A percentile compares a stretch with the other conserved stretches of the same genome.
These are phyloP conservation scores for Athalia rosae DNA, from an alignment of 2,888 invertebrate genomes.

Conservation along the genomic window DNA sequence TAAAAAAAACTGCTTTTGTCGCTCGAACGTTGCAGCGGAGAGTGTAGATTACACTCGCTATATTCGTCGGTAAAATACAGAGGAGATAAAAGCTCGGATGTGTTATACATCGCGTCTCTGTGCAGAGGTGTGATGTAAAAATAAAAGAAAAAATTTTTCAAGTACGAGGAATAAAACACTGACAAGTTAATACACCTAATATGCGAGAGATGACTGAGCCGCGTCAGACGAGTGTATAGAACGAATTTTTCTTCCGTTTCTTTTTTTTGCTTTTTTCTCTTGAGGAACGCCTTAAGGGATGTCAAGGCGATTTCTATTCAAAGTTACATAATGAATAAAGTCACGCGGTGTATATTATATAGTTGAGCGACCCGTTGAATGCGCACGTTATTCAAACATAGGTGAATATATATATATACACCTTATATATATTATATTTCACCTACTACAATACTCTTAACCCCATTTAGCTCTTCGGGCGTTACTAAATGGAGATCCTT, in stretches of 20 bases:
- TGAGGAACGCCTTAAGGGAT: slow-evolving; percentile 16
- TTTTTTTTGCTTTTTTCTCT: slow-evolving; percentile 32
- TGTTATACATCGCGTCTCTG: background rate
- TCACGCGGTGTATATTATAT: slow-evolving; percentile 9
- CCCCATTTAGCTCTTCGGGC: slow-evolving; percentile 33
- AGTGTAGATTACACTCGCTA: background rate
- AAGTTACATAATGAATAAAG: slow-evolving; percentile 38
- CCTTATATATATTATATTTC: background rate
- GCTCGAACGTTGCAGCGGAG: background rate
- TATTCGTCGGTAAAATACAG: slow-evolving; percentile 26
- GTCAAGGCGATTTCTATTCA: slow-evolving; percentile 40
- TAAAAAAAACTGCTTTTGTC: slow-evolving; percentile 23
- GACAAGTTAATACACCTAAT: slow-evolving; percentile 34
- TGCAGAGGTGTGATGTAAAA: slow-evolving; percentile 23
- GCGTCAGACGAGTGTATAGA: slow-evolving; percentile 11
- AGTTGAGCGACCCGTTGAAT: slow-evolving; percentile 43
- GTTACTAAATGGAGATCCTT: slow-evolving; percentile 29
- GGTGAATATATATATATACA: too few species aligned
- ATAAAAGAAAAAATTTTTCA: background rate
- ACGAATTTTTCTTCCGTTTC: background rate
- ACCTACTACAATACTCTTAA: slow-evolving; percentile 15
- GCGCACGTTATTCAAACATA: slow-evolving; percentile 40
- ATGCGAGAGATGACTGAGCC: background rate
- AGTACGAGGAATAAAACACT: slow-evolving; percentile 30
- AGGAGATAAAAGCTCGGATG: slow-evolving; percentile 21